Evolutionary conservation across 2,888 invertebrate species (phyloP), one percentile per base, ranked within the genome.

Genomic region (Drosophila paramelanica): DNA sequence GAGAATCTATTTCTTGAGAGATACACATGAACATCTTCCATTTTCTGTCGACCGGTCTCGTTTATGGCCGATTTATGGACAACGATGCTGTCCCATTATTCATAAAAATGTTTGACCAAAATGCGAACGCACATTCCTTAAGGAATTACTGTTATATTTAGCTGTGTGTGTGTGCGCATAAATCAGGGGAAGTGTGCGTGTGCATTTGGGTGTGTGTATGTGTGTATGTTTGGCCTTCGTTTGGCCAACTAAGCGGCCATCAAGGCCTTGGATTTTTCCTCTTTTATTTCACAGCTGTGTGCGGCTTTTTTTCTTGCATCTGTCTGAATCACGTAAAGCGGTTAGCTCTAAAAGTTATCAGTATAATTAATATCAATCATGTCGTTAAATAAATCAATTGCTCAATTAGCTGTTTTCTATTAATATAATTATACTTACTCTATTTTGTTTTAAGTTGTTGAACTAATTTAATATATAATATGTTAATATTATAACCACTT

Each of bases 21-120:
- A 33, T 17, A 47, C 17, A 51, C 25, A 38, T 47, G 39, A 51
- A 45, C 20, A 49, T 47, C 56, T 33, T 27, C 1, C 42, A 36
- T 13, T 41, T 56, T 58, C 68, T 55, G 45, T 38, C 33, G 27
- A 53, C 43, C 59, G 47, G 62, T 43, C 64, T 42, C 68, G 69
- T 86, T 88, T 78, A 84, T 73, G 70, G 72, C 53, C 71, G 74
- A 86, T 84, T 86, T 83, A 86, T 81, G 85, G 73, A 59, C 73
- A 76, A 78, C 58, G 73, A 67, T 66, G 79, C 73, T 68, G 58
- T 41, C 57, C 64, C 86, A 74, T 88, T 79, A 79, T 85, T 83
- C 83, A 83, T 85, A 72, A 82, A 83, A 85, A 79, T 87, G 68
- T 66, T 75, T 66, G 64, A 60, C 60, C 76, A 45, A 65, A 64